These are phyloP conservation scores for Volucella inflata DNA, from an alignment of 2,888 invertebrate species.

Conservation along the genomic window DNA sequence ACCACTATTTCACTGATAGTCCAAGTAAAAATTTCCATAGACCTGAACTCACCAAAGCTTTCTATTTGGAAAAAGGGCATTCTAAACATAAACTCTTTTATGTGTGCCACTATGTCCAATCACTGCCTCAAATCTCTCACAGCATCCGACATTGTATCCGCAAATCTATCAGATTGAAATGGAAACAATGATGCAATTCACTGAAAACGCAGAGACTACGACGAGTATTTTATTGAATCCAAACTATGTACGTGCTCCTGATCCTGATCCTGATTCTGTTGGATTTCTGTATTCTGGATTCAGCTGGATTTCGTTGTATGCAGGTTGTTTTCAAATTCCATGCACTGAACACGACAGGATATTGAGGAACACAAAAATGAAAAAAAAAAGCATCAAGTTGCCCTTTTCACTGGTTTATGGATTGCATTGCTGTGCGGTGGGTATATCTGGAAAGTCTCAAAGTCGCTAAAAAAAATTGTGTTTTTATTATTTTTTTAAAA, in stretches of 20 bases:
- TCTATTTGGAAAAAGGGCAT: not conserved
- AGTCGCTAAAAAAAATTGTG: constrained; percentile 39
- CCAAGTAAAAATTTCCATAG: too few relatives aligned
- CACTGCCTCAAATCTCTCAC: constrained; percentile 43
- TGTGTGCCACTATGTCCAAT: constrained; percentile 52
- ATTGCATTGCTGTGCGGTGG: constrained; percentile 48
- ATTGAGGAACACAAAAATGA: constrained; percentile 16
- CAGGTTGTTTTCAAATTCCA: constrained; percentile 40
- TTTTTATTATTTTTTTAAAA: constrained; percentile 18
- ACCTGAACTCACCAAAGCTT: not conserved
- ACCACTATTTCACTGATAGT: too few relatives aligned
- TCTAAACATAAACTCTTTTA: constrained; percentile 19
- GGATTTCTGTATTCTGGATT: too few relatives aligned
- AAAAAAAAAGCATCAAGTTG: constrained; percentile 11
- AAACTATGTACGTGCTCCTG: constrained; percentile 53
- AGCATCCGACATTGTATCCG: constrained; percentile 56
- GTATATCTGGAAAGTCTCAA: constrained; percentile 18
- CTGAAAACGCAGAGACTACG: constrained; percentile 23
- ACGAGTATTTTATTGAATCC: constrained; percentile 17
- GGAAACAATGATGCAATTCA: constrained; percentile 62
- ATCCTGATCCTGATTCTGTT: constrained; percentile 11
- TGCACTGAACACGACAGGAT: constrained; percentile 44
- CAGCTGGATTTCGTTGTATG: constrained; percentile 2
- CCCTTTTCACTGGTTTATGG: constrained; percentile 52
- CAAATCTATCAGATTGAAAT: constrained; percentile 62